These are phyloP conservation scores for Caprella mutica DNA, from an alignment of 2,888 invertebrate species.

Conservation along the genomic window DNA sequence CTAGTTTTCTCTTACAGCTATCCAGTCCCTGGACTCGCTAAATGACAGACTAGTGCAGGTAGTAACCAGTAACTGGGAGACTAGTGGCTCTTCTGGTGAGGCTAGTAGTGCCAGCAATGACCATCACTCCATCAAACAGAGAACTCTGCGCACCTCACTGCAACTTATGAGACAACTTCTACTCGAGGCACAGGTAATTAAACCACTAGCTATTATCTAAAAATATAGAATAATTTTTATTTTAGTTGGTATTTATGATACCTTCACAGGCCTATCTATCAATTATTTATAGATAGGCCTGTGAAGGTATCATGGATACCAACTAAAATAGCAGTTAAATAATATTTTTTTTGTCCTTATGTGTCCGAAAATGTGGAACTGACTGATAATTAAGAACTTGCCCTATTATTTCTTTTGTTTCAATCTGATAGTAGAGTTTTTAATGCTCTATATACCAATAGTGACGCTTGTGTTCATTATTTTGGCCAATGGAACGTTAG, in stretches of 20 bases:
- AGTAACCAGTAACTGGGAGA: slow-evolving; percentile 39
- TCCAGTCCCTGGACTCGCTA: slow-evolving; percentile 43
- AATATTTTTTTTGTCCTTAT: not conserved
- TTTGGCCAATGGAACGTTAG: not conserved
- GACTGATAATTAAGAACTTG: too few species aligned
- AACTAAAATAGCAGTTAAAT: too few species aligned
- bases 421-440: not conserved
- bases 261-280: not conserved
- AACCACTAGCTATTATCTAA: too few species aligned
- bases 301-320: too few species aligned
- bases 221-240: too few species aligned
- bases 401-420: too few species aligned
- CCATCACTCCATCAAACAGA: slow-evolving; percentile 46
- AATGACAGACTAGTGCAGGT: slow-evolving; percentile 45
- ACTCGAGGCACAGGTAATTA: slow-evolving; percentile 67
- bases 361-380: not conserved
- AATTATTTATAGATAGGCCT: not conserved
- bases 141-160: slow-evolving; percentile 61
- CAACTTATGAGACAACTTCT: slow-evolving; percentile 75
- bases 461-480: not conserved
- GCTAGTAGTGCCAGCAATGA: too few species aligned
- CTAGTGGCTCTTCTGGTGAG: too few species aligned
- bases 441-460: too few species aligned
- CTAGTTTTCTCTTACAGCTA: slow-evolving; percentile 39
- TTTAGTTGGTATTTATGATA: not conserved